phyloP scores from a whole-genome alignment of 2,113 vertebrate species.

The Illadopsis cleaveri region DNA sequence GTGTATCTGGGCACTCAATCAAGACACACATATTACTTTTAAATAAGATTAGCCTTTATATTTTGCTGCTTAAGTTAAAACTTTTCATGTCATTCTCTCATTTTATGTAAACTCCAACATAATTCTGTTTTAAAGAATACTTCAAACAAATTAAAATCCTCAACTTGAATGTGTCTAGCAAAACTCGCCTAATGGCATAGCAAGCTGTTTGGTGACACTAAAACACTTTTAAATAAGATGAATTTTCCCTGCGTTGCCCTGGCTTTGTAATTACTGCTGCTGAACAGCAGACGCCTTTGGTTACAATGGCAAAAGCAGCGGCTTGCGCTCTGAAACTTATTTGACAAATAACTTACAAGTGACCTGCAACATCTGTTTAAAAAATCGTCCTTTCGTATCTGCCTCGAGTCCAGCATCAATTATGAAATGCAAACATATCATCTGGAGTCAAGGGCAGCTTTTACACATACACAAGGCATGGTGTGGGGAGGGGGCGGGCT shows the following conservation, averaged over 20 bases:
- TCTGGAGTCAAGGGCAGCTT: not conserved
- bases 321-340: slow-evolving; percentile 36
- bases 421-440: slow-evolving; percentile 35
- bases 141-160: slow-evolving; percentile 84
- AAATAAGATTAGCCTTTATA: slow-evolving; percentile 87
- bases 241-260: slow-evolving; percentile 70
- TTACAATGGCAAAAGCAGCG: slow-evolving; percentile 66
- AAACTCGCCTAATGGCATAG: slow-evolving; percentile 69
- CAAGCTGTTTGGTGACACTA: slow-evolving; percentile 71
- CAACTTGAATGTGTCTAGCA: slow-evolving; percentile 72
- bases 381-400: slow-evolving; percentile 12
- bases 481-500: rapidly evolving
- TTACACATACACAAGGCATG: not conserved
- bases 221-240: slow-evolving; percentile 76
- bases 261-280: slow-evolving; percentile 72
- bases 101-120: slow-evolving; percentile 82
- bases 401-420: slow-evolving; percentile 16
- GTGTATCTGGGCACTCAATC: slow-evolving; percentile 82
- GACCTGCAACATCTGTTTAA: slow-evolving; percentile 57
- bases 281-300: slow-evolving; percentile 8
- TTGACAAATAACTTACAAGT: slow-evolving; percentile 55
- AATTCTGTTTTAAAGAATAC: slow-evolving; percentile 80
- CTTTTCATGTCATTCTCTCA: slow-evolving; percentile 86
- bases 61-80: slow-evolving; percentile 87
- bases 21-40: slow-evolving; percentile 85